Percentiles rank a stretch among this genome's conserved stretches.
Evolutionary conservation across 2,797 vertebrate species (phyloP).

Genomic region (Premnoplex brunnescens): DNA sequence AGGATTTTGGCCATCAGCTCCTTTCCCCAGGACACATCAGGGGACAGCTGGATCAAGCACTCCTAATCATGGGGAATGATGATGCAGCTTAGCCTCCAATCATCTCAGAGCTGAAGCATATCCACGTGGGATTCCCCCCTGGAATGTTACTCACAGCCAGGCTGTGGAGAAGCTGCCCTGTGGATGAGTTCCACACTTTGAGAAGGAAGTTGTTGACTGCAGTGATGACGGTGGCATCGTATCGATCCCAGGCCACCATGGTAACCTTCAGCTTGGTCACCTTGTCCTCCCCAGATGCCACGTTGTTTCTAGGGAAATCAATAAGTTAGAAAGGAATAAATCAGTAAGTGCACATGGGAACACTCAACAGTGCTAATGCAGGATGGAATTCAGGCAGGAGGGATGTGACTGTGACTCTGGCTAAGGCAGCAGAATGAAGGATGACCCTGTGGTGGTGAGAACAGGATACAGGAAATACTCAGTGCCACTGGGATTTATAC

Average conservation of each 20-base stretch:
- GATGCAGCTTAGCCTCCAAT: neutral
- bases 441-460: neutral
- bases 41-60: neutral
- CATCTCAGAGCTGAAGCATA: neutral
- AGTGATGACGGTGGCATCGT: constrained; percentile 89
- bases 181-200: constrained; percentile 93
- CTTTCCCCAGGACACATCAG: neutral
- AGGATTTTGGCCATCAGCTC: neutral
- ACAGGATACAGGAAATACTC: neutral
- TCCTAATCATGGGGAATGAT: neutral
- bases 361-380: neutral
- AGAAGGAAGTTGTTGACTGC: constrained; percentile 96
- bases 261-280: constrained; percentile 93
- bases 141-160: constrained; percentile 84
- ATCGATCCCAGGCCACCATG: constrained; percentile 98
- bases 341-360: neutral
- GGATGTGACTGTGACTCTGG: neutral
- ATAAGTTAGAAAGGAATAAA: neutral
- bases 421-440: neutral
- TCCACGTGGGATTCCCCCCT: neutral
- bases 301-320: constrained; percentile 77
- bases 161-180: constrained; percentile 91
- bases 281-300: constrained; percentile 88
- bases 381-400: neutral
- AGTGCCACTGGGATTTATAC: neutral